These are phyloP conservation scores for Dreissena rostriformis DNA, from an alignment of 1,140 invertebrate species.

Conservation along the genomic window DNA sequence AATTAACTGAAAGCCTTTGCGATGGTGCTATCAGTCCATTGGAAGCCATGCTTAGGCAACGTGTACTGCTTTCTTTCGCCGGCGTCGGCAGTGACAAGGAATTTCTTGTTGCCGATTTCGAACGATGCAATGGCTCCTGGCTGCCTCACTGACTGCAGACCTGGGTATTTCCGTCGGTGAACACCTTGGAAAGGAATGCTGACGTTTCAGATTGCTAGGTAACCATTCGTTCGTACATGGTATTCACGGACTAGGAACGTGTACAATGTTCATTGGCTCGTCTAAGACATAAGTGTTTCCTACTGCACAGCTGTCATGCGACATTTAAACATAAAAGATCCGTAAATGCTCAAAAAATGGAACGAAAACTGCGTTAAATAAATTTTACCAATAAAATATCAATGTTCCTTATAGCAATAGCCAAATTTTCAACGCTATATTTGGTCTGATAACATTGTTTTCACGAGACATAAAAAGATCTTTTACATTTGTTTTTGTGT, in stretches of 20 bases:
- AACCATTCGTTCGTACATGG: not conserved
- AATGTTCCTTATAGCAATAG: too few relatives aligned
- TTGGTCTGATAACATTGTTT: too few relatives aligned
- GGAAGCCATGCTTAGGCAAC: constrained; percentile 17
- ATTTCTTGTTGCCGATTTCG: constrained; percentile 7
- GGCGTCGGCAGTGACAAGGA: constrained; percentile 25
- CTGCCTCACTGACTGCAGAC: constrained; percentile 22
- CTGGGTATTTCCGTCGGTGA: constrained; percentile 9
- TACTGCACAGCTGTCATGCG: not conserved
- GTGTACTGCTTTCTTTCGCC: constrained; percentile 15
- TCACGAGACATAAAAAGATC: too few relatives aligned
- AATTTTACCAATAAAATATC: too few relatives aligned
- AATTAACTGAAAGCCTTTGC: constrained; percentile 17
- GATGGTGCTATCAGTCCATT: constrained; percentile 22
- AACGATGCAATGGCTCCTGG: constrained; percentile 32
- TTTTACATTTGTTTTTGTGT: too few relatives aligned
- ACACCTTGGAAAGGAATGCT: not conserved
- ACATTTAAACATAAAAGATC: too few relatives aligned
- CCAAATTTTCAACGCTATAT: too few relatives aligned
- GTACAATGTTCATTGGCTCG: not conserved
- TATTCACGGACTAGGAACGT: not conserved
- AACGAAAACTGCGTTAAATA: too few relatives aligned
- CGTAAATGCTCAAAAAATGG: too few relatives aligned
- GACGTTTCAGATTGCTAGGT: not conserved
- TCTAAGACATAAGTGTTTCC: not conserved